Base-by-base conservation (phyloP, 2,113 vertebrate species). In the Xenotilapia longispinis region DNA sequence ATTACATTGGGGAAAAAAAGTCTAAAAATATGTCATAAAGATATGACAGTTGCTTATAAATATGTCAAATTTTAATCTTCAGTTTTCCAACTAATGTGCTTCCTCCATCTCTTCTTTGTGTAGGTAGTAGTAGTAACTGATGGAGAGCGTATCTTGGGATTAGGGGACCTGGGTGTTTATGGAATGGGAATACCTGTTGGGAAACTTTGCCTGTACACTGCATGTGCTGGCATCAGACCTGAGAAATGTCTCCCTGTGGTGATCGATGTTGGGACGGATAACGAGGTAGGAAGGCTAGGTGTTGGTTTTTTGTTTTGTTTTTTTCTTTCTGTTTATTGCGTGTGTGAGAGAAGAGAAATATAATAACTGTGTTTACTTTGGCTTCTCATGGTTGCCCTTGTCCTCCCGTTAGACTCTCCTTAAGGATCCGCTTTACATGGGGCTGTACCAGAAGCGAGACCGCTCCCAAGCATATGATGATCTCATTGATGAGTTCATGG, bases 131-230 rank as follows among this genome's bases (percentile, higher is more conserved):
- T 99, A 0, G 98, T 99, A 84, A 99, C 98, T 11, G 98, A 99
- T 7, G 98, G 98, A 81, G 98, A 99, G 94, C 97, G 98, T 53
- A 99, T 99, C 92, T 88, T 99, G 95, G 98, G 98, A 55, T 96
- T 99, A 31, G 98, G 98, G 9, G 98, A 99, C 93, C 95, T 99
- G 19, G 98, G 98, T 2, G 98, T 99, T 82, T 99, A 99, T 36
- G 98, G 98, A 78, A 99, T 99, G 98, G 98, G 98, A 13, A 99
- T 99, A 70, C 98, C 98, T 6, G 98, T 99, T 1, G 98, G 98
- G 81, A 99, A 99, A 80, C 96, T 99, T 19, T 99, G 98, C 89
- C 94, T 99, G 57, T 99, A 99, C 86, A 99, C 98, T 1, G 98
- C 98, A 9, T 99, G 98, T 88, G 98, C 98, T 4, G 98, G 98